Percentiles rank a stretch among this genome's conserved stretches.
These are phyloP conservation scores for Micrastur ruficollis DNA, from an alignment of 2,797 vertebrate genomes.

Conservation along the genomic window DNA sequence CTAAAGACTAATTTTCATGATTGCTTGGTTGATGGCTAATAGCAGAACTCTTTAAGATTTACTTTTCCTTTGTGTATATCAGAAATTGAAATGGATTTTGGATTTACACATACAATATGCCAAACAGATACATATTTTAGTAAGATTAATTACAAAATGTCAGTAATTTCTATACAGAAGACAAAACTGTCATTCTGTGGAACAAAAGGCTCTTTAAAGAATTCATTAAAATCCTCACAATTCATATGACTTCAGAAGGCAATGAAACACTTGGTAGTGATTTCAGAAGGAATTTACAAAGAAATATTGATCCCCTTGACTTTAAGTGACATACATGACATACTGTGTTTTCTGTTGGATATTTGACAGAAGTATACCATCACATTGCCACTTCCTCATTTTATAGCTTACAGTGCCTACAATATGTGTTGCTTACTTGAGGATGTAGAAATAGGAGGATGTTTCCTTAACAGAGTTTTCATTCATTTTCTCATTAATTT, in stretches of 20 bases:
- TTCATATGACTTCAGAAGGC: not conserved
- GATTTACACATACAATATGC: not conserved
- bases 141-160: constrained; percentile 13
- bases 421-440: not conserved
- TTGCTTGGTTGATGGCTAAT: not conserved
- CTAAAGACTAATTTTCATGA: not conserved
- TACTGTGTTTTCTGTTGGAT: not conserved
- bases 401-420: not conserved
- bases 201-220: not conserved
- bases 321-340: not conserved
- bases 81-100: not conserved
- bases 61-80: not conserved
- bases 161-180: constrained; percentile 1
- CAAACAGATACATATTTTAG: not conserved
- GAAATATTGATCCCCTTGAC: constrained; percentile 15
- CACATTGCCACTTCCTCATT: not conserved
- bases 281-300: not conserved
- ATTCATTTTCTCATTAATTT: not conserved
- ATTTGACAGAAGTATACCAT: constrained; percentile 4
- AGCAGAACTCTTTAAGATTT: not conserved
- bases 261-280: not conserved
- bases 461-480: not conserved
- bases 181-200: not conserved
- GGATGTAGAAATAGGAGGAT: not conserved
- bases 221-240: not conserved